phyloP scores from a whole-genome alignment of 2,797 vertebrate species.

The Anniella stebbinsi region DNA sequence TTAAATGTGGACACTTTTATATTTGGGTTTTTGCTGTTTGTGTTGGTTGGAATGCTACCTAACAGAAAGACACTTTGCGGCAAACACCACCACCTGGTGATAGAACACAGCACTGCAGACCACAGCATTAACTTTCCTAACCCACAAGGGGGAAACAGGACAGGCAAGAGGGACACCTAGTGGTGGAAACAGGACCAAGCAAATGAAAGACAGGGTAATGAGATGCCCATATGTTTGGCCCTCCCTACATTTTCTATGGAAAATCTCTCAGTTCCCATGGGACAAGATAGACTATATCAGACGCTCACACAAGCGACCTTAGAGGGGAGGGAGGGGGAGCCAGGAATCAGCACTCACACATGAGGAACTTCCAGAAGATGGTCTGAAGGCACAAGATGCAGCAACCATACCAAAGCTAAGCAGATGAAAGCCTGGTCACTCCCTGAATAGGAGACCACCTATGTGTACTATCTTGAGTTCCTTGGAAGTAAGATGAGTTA shows the following conservation, averaged over 20 bases:
- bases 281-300: neutral
- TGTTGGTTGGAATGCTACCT: neutral
- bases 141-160: neutral
- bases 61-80: neutral
- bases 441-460: neutral
- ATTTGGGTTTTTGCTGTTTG: neutral
- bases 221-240: neutral
- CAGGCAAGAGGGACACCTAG: neutral
- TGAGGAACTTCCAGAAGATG: neutral
- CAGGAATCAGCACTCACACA: neutral
- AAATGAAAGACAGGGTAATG: neutral
- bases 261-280: neutral
- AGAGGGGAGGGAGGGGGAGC: neutral
- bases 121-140: neutral
- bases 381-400: neutral
- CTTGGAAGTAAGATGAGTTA: neutral
- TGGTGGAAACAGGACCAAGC: neutral
- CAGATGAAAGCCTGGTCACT: neutral
- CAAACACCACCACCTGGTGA: conserved; percentile 28
- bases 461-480: neutral
- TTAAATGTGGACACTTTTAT: neutral
- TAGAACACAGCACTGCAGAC: neutral
- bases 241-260: neutral
- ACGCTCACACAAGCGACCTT: neutral
- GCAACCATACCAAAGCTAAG: neutral